A percentile compares a stretch with the other conserved stretches of the same genome.
phyloP scores from a whole-genome alignment of 2,113 vertebrate genomes.

The Epinephelus cyanopodus region DNA sequence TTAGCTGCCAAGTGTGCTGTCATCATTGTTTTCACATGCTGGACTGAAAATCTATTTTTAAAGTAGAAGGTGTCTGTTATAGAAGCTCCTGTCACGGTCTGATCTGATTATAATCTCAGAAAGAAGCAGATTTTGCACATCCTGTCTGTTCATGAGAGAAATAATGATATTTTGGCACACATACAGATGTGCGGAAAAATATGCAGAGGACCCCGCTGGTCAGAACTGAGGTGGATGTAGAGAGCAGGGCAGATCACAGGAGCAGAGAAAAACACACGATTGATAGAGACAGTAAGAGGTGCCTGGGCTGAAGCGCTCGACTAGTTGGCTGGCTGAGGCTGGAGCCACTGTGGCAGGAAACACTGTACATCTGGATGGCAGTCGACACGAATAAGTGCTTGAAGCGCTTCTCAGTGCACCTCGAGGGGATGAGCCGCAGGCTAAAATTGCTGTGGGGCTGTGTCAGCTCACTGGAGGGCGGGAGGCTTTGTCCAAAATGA shows the following conservation, averaged over 20 bases:
- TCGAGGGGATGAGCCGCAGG: constrained; percentile 48
- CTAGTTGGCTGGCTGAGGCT: constrained; percentile 11
- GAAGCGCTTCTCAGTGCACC: constrained; percentile 30
- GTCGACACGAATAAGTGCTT: constrained; percentile 47
- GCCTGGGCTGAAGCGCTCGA: neutral
- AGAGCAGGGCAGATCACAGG: constrained; percentile 20
- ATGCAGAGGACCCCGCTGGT: neutral
- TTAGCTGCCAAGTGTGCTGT: constrained; percentile 1
- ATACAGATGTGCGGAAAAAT: neutral
- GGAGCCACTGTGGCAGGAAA: constrained; percentile 29
- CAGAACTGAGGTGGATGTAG: constrained; percentile 2
- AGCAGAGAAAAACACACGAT: constrained; percentile 7
- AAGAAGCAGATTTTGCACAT: neutral
- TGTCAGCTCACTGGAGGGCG: constrained; percentile 33
- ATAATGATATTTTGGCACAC: neutral
- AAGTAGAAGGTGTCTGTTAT: neutral
- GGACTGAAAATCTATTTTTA: constrained; percentile 7
- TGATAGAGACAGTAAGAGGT: constrained; percentile 14
- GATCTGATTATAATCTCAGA: constrained; percentile 6
- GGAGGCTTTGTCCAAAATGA: constrained; percentile 33
- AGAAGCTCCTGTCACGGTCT: neutral
- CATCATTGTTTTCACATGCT: neutral
- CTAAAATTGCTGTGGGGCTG: constrained; percentile 55
- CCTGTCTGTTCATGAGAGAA: neutral
- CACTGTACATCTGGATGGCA: constrained; percentile 32